Evolutionary conservation across 1,140 invertebrate species (phyloP), one percentile per base, ranked within the genome.

Genomic region (Pogonomyrmex barbatus): DNA sequence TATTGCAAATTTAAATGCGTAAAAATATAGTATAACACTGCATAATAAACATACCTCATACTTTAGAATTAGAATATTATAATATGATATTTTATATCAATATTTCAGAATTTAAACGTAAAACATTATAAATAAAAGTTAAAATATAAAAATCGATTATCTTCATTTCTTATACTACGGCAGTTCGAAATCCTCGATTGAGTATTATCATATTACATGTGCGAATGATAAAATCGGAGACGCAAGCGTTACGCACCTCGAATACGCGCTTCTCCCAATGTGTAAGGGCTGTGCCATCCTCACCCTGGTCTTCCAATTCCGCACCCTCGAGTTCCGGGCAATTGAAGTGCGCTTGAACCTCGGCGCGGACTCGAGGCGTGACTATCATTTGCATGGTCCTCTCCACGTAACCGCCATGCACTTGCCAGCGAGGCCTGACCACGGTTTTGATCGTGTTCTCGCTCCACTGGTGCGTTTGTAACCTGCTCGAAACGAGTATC

Each of bases 181-280:
- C 30, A 17, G 1, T 4, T 60, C 39, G 45, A 30, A 60, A 17
- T 17, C 62, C 9, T 47, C 36, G 17, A 6, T 63, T 0, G 14
- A 63, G 0, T 45, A 45, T 42, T 30, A 39, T 42, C n/a, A 33
- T 6, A 17, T 45, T 17, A n/a, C 24, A 24, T 9, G 2, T 54
- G n/a, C 24, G 17, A 10, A 33, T n/a, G n/a, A 6, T 65, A 14
- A 42, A 42, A 52, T 42, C 33, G 10, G 10, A 4, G 1, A 56
- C 56, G 30, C 10, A 36, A 9, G 39, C n/a, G 10, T 62, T 50
- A 87, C 93, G 93, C 91, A 98, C 98, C 96, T 99, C 99, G 95
- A 99, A 99, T 9, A 99, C 97, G 75, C 99, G 95, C 93, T 99
- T 99, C 94, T 99, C 99, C 99, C 99, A 99, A 94, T 99, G 99